Evolutionary conservation across 2,797 vertebrate species (phyloP).

Genomic region (Cephalopachus bancanus): DNA sequence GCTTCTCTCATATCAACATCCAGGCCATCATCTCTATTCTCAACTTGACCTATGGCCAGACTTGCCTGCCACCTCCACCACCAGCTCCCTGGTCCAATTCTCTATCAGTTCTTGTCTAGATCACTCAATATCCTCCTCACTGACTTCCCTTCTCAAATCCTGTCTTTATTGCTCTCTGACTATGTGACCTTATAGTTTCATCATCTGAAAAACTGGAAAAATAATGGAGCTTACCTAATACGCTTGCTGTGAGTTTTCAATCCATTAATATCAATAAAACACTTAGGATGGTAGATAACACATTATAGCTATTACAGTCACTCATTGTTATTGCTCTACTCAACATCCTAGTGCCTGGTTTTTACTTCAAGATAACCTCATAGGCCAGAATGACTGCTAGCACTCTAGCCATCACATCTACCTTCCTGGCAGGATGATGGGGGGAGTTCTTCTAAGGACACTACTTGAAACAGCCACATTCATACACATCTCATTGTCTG

Average conservation of each 20-base stretch:
- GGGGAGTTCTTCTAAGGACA: not conserved
- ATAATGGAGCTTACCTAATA: not conserved
- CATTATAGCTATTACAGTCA: not conserved
- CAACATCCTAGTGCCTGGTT: not conserved
- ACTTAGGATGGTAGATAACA: not conserved
- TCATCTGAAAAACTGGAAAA: not conserved
- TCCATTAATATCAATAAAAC: not conserved
- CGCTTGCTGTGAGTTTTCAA: not conserved
- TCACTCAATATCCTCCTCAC: not conserved
- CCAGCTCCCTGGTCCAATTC: not conserved
- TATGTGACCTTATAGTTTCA: not conserved
- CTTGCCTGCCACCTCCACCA: not conserved
- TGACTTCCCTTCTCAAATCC: not conserved
- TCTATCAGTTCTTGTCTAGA: not conserved
- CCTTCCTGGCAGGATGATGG: not conserved
- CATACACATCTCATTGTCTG: not conserved
- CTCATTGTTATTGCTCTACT: not conserved
- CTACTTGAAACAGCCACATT: not conserved
- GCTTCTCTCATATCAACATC: not conserved
- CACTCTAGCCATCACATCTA: not conserved
- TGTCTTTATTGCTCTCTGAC: not conserved
- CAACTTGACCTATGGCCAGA: not conserved
- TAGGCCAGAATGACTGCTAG: not conserved
- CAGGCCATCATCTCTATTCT: not conserved
- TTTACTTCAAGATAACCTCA: not conserved